A percentile compares a stretch with the other conserved stretches of the same genome.
phyloP scores from a whole-genome alignment of 2,113 vertebrate species.

The Daphoenositta chrysoptera region DNA sequence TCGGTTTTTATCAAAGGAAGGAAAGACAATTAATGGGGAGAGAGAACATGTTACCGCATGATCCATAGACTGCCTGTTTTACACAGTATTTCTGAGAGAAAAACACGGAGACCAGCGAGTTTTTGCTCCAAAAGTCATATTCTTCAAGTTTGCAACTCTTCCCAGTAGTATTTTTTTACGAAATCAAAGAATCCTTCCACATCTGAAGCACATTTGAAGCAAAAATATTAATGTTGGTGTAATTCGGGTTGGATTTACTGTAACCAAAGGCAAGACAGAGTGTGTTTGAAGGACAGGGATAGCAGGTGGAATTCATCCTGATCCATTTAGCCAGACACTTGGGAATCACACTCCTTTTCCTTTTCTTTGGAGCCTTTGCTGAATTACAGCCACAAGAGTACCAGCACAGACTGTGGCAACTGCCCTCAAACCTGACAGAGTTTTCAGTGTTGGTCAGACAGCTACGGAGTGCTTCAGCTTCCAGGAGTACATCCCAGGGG shows the following conservation, averaged over 20 bases:
- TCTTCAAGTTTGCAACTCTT: not conserved
- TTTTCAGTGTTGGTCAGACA: fast-evolving
- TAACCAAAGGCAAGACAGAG: fast-evolving
- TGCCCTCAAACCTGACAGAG: not conserved
- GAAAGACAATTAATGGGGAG: fast-evolving
- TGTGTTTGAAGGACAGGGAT: fast-evolving
- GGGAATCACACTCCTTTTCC: not conserved
- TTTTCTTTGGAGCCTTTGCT: not conserved
- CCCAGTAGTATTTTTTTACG: fast-evolving
- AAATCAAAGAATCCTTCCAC: not conserved
- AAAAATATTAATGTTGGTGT: fast-evolving
- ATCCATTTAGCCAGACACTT: fast-evolving
- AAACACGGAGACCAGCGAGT: fast-evolving
- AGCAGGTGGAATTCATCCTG: fast-evolving
- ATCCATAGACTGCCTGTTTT: fast-evolving
- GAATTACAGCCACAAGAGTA: not conserved
- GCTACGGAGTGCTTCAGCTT: fast-evolving
- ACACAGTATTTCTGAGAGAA: fast-evolving
- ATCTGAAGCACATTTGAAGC: no score
- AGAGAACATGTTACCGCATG: fast-evolving
- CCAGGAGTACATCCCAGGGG: not conserved
- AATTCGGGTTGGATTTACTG: fast-evolving
- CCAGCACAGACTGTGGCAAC: not conserved
- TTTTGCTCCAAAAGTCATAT: not conserved
- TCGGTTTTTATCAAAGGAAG: fast-evolving